Evolutionary conservation across 2,888 invertebrate genomes (phyloP), one percentile per base, ranked within the genome.

Genomic region (Deilephila porcellus): DNA sequence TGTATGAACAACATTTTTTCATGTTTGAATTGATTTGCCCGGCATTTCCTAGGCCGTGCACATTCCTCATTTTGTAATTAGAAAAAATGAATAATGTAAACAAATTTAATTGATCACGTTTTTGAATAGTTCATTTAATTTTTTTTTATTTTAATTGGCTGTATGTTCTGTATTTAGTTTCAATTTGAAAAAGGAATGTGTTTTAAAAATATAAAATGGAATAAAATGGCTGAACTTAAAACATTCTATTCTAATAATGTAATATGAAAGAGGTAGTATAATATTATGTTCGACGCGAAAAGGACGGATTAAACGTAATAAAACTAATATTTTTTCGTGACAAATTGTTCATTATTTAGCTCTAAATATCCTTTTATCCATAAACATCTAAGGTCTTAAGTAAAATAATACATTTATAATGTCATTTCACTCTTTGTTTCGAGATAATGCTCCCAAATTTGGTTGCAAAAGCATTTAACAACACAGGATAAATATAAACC

Each of bases 11-110:
- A 67, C 67, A 52, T 67, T 67, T 67, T 67, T 52, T 67, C 25
- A 67, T 52, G 52, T 52, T 52, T 45, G 67, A 45, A 67, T 67
- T 64, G 52, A 67, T 45, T 67, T 67, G 25, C 67, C 17, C 56
- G 56, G 19, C 25, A 67, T 67, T 67, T 67, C 67, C 67, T 67
- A 67, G 52, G 25, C 67, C 20, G 67, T 25, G 52, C 52, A 25
- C 67, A 67, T 67, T 67, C 67, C 37, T 52, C 25, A 67, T 67
- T 67, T 67, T 67, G 25, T 67, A 67, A 67, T 67, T 67, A 67
- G 67, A 52, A 20, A 56, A 67, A 45, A 67, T 67, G 25, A 67
- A 67, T 67, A 67, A 67, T 67, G 67, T 67, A 67, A 67, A 52
- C 67, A 45, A 67, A 67, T 67, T 52, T 67, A 52, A 67, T 67